phyloP scores from a whole-genome alignment of 2,888 invertebrate genomes.

The Caenorhabditis zanzibari region DNA sequence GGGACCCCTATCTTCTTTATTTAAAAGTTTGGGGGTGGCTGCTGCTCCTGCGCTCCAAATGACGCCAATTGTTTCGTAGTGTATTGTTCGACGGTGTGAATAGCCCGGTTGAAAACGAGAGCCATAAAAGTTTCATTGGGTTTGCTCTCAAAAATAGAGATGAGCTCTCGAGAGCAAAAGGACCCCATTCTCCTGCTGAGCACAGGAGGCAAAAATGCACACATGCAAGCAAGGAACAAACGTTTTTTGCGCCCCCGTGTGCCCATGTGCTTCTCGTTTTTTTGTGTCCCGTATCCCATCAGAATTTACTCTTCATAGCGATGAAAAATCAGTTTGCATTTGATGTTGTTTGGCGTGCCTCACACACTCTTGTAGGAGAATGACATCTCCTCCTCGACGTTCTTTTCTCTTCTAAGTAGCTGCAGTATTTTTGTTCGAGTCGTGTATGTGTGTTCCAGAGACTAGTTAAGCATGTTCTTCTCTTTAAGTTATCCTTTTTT shows the following conservation, averaged over 20 bases:
- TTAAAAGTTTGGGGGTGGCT: conserved; percentile 1
- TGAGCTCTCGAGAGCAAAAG: conserved; percentile 31
- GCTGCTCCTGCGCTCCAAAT: conserved; percentile 19
- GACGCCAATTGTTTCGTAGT: conserved; percentile 36
- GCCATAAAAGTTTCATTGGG: conserved; percentile 59
- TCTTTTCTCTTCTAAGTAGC: conserved; percentile 13
- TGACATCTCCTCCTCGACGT: conserved; percentile 9
- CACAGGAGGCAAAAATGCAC: conserved; percentile 40
- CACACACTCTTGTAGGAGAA: conserved; percentile 24
- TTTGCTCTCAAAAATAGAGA: conserved; percentile 59
- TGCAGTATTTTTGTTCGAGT: neutral
- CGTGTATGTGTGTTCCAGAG: too few relatives aligned
- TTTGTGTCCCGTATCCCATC: conserved; percentile 13
- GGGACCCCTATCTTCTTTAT: neutral
- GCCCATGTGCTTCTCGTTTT: conserved; percentile 44
- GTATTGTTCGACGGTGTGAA: conserved; percentile 50
- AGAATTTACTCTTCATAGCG: conserved; percentile 49
- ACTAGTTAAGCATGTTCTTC: neutral
- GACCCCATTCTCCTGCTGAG: conserved; percentile 6
- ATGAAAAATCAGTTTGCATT: conserved; percentile 57
- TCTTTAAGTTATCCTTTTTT: neutral
- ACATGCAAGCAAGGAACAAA: conserved; percentile 51
- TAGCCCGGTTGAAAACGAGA: conserved; percentile 34
- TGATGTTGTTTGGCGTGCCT: conserved; percentile 48
- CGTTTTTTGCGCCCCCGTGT: conserved; percentile 56